A percentile compares a stretch with the other conserved stretches of the same genome.
These are phyloP conservation scores for Coendou prehensilis DNA, from an alignment of 2,797 vertebrate species.

Conservation along the genomic window DNA sequence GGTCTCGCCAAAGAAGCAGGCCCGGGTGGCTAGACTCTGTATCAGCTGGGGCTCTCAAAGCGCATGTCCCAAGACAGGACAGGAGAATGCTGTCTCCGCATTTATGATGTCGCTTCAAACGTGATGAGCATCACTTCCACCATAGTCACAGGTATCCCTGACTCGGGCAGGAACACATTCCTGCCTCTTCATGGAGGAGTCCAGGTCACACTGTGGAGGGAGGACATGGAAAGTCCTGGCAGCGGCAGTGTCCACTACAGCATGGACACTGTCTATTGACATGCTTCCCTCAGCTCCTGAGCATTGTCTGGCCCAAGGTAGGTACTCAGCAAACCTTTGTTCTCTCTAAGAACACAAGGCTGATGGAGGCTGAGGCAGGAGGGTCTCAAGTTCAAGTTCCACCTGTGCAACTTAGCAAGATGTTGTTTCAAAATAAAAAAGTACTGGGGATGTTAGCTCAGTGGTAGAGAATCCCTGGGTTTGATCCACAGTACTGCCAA, in stretches of 20 bases:
- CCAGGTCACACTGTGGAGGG: background rate
- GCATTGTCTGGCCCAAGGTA: no score
- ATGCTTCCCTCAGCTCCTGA: background rate
- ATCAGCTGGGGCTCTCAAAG: background rate
- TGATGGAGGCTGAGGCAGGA: background rate
- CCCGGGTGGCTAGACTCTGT: background rate
- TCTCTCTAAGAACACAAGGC: background rate
- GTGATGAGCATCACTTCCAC: background rate
- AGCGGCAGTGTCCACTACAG: accelerated
- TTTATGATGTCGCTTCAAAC: background rate
- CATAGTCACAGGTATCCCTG: background rate
- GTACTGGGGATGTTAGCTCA: background rate
- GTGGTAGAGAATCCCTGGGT: background rate
- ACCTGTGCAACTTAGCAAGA: background rate
- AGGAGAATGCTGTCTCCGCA: background rate
- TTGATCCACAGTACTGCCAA: background rate
- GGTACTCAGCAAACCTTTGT: background rate
- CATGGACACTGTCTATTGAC: background rate
- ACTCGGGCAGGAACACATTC: background rate
- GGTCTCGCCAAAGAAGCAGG: background rate
- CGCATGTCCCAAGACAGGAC: background rate
- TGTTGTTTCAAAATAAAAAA: background rate
- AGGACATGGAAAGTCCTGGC: background rate
- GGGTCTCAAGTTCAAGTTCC: background rate
- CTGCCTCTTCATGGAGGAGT: background rate